Conservation (phyloP, 1,140 invertebrate genomes). For the Hycleus phaleratus region DNA sequence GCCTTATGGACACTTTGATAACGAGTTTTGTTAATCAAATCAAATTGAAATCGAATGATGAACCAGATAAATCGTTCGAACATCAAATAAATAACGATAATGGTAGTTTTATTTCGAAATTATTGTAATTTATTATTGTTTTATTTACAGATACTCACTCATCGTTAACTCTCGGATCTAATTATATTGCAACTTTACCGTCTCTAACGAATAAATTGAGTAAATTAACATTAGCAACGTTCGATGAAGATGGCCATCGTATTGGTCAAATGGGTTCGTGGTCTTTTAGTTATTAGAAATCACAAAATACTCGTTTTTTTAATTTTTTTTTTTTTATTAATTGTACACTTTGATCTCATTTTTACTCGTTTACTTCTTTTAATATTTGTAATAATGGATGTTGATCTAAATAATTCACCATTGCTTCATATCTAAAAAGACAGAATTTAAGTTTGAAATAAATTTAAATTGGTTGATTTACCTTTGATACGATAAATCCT, state of each 20-base stretch:
- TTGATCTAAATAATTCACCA: slow-evolving; percentile 22
- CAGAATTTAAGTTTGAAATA: neutral
- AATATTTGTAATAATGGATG: slow-evolving; percentile 17
- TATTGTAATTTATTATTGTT: neutral
- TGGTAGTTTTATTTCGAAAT: slow-evolving; percentile 14
- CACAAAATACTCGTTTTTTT: neutral
- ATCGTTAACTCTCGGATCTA: slow-evolving; percentile 42
- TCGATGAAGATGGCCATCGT: slow-evolving; percentile 75
- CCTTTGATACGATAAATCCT: slow-evolving; percentile 36
- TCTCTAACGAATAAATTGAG: slow-evolving; percentile 78
- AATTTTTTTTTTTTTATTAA: neutral
- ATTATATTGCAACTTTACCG: slow-evolving; percentile 31
- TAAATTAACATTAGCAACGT: slow-evolving; percentile 77
- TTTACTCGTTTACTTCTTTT: neutral
- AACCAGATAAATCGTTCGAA: slow-evolving; percentile 38
- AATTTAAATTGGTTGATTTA: slow-evolving; percentile 21
- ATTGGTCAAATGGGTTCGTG: slow-evolving; percentile 69
- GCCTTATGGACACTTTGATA: slow-evolving; percentile 88
- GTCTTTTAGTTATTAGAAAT: slow-evolving; percentile 56
- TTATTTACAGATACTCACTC: slow-evolving; percentile 43
- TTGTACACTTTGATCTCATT: neutral
- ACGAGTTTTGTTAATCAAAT: slow-evolving; percentile 74
- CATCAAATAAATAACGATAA: slow-evolving; percentile 30
- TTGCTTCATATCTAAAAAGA: slow-evolving; percentile 11
- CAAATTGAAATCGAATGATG: slow-evolving; percentile 42